Evolutionary conservation across 2,797 vertebrate species (phyloP).

Genomic region (Onychomys torridus): DNA sequence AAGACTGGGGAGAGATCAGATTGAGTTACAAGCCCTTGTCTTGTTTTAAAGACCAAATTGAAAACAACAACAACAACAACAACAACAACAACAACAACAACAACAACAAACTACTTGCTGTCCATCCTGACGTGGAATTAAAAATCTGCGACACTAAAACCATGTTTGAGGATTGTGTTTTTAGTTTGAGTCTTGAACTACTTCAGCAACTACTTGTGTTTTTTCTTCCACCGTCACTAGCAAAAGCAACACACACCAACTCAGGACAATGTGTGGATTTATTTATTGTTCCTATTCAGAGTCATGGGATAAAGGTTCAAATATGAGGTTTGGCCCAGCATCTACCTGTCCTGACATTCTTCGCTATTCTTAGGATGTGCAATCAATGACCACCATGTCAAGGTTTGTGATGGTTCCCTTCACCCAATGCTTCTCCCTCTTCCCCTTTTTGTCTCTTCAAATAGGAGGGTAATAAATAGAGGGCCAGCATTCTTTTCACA

Average conservation of each 20-base stretch:
- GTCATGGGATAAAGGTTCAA: constrained; percentile 37
- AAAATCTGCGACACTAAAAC: constrained; percentile 34
- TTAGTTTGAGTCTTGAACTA: constrained; percentile 32
- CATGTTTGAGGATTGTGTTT: constrained; percentile 29
- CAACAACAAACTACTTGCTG: not conserved
- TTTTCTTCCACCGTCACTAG: not conserved
- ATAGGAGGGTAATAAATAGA: constrained; percentile 43
- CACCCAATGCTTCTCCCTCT: no score
- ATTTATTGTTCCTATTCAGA: constrained; percentile 26
- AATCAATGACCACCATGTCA: not conserved
- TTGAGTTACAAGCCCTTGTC: constrained; percentile 2
- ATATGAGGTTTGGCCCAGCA: constrained; percentile 43
- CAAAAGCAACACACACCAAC: constrained; percentile 42
- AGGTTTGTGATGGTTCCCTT: not conserved
- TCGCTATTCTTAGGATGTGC: not conserved
- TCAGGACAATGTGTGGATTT: constrained; percentile 50
- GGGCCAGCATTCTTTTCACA: constrained; percentile 66
- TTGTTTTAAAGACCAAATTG: constrained; percentile 35
- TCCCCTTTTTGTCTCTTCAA: not conserved
- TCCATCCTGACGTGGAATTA: constrained; percentile 33
- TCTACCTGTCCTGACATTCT: not conserved
- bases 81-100: no score
- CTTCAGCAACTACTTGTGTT: constrained; percentile 23
- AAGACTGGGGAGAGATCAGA: constrained; percentile 34
- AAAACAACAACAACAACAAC: no score